Evolutionary conservation across 2,888 invertebrate species (phyloP).

Genomic region (Caradrina clavipalpis): DNA sequence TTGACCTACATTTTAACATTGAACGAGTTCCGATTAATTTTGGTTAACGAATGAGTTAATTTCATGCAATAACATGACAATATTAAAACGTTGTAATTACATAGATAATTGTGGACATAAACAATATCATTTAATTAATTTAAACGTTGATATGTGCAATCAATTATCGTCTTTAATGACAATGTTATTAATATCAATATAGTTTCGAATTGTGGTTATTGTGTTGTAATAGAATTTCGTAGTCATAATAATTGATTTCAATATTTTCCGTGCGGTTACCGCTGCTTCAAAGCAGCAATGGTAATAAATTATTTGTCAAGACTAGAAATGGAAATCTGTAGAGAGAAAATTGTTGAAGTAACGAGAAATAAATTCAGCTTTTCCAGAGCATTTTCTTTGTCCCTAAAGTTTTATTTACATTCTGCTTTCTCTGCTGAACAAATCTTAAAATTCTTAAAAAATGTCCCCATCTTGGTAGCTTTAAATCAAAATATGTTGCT

Average conservation of each 20-base stretch:
- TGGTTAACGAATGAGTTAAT: constrained; percentile 19
- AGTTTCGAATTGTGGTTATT: background rate
- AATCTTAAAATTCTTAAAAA: background rate
- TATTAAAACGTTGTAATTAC: constrained; percentile 4
- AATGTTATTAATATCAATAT: constrained; percentile 12
- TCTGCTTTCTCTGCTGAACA: background rate
- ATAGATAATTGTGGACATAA: constrained; percentile 14
- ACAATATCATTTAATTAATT: constrained; percentile 37
- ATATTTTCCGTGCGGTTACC: constrained; percentile 24
- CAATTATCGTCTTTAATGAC: constrained; percentile 20
- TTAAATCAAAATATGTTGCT: background rate
- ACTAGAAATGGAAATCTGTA: constrained; percentile 40
- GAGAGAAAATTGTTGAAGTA: constrained; percentile 43
- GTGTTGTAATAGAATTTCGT: constrained; percentile 17
- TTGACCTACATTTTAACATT: constrained; percentile 53
- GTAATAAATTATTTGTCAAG: constrained; percentile 55
- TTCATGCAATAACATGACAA: constrained; percentile 33
- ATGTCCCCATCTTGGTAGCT: background rate
- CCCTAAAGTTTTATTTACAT: constrained; percentile 20
- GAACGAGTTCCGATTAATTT: constrained; percentile 33
- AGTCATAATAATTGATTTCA: constrained; percentile 28
- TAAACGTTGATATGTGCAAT: constrained; percentile 17
- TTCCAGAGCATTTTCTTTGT: constrained; percentile 25
- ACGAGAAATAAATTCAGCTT: constrained; percentile 51
- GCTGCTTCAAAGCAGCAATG: constrained; percentile 3